Evolutionary conservation across 2,113 vertebrate genomes (phyloP).

Genomic region (Sylvicapra grimmia): DNA sequence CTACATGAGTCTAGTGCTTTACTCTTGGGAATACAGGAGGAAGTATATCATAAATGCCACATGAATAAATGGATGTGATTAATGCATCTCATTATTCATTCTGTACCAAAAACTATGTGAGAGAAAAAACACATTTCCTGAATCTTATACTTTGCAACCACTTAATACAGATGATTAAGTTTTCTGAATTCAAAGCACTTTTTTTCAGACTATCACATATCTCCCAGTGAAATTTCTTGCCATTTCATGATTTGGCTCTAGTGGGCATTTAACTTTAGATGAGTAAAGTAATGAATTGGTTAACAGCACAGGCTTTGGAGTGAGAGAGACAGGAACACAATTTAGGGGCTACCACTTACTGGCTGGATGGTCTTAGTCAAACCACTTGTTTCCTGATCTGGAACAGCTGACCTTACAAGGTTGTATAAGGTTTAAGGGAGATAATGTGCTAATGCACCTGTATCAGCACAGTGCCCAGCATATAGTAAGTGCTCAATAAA

Average conservation of each 20-base stretch:
- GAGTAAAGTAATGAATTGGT: neutral
- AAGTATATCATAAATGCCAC: neutral
- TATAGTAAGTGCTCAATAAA: neutral
- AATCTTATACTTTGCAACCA: neutral
- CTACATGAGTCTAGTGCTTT: neutral
- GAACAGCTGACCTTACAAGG: neutral
- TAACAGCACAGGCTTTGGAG: neutral
- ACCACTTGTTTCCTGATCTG: neutral
- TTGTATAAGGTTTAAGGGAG: neutral
- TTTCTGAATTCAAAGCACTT: neutral
- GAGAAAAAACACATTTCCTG: neutral
- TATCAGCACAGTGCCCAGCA: neutral
- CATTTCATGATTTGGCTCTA: neutral
- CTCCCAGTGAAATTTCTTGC: neutral
- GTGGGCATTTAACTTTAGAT: neutral
- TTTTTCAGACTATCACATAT: neutral
- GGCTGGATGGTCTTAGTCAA: neutral
- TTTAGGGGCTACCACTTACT: neutral
- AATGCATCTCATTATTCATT: slow-evolving; percentile 6
- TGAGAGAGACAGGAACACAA: neutral
- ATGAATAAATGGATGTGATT: neutral
- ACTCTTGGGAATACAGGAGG: neutral
- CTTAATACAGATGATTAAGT: neutral
- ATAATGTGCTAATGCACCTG: neutral
- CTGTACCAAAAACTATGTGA: neutral